phyloP scores from a whole-genome alignment of 2,888 invertebrate genomes.

The Euzetes globulus region DNA sequence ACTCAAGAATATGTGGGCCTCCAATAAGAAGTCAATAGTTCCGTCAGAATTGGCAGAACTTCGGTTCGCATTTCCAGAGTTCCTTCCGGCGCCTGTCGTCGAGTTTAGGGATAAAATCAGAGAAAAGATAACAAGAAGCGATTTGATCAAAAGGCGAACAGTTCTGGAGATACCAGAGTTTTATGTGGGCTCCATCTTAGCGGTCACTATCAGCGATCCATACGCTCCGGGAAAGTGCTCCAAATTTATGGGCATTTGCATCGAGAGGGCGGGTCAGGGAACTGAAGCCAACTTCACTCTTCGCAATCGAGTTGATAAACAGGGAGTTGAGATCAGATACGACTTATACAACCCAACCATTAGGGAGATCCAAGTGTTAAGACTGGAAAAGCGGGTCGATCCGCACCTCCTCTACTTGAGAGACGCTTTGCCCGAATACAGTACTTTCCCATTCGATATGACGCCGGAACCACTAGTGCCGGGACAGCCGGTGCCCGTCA shows the following conservation, averaged over 20 bases:
- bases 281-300: slow-evolving; percentile 75
- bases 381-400: slow-evolving; percentile 86
- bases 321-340: slow-evolving; percentile 65
- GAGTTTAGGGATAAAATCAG: slow-evolving; percentile 67
- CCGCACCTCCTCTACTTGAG: slow-evolving; percentile 75
- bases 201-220: slow-evolving; percentile 75
- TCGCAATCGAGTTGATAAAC: slow-evolving; percentile 85
- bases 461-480: slow-evolving; percentile 68
- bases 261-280: slow-evolving; percentile 71
- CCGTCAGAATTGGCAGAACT: slow-evolving; percentile 27
- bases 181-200: slow-evolving; percentile 87
- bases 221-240: slow-evolving; percentile 75
- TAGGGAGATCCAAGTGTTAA: slow-evolving; percentile 77
- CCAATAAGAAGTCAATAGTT: slow-evolving; percentile 1
- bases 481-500: slow-evolving; percentile 68
- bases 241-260: slow-evolving; percentile 90
- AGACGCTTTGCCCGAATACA: slow-evolving; percentile 82
- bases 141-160: slow-evolving; percentile 78
- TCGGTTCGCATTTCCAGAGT: slow-evolving; percentile 67
- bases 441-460: slow-evolving; percentile 87
- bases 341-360: slow-evolving; percentile 90
- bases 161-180: slow-evolving; percentile 90
- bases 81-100: slow-evolving; percentile 75
- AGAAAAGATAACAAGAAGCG: slow-evolving; percentile 69
- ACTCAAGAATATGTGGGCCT: background rate